These are phyloP conservation scores for Phenganax subtilis DNA, from an alignment of 92 coral and sea anemone species.

Conservation along the genomic window DNA sequence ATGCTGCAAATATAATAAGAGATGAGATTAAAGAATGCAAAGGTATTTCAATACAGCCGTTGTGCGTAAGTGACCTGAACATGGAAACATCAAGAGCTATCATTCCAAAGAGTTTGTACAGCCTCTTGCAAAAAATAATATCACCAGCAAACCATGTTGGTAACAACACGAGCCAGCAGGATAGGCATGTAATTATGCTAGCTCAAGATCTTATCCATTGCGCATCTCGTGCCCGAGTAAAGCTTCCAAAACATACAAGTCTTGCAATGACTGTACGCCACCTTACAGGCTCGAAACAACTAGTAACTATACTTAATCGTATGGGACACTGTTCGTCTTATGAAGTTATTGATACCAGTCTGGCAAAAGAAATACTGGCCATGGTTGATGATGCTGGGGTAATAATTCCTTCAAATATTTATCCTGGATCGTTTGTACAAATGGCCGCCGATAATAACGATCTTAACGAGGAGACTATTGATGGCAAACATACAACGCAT, in stretches of 20 bases:
- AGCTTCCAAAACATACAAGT: neutral
- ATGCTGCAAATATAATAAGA: neutral
- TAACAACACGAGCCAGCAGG: conserved; percentile 34
- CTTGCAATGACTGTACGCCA: conserved; percentile 13
- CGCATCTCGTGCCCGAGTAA: conserved; percentile 13
- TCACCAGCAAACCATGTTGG: neutral
- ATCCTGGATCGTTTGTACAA: conserved; percentile 45
- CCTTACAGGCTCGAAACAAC: conserved; percentile 6
- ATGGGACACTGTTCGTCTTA: conserved; percentile 31
- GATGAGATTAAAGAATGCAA: conserved; percentile 6
- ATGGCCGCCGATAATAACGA: conserved; percentile 50
- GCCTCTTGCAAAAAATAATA: neutral
- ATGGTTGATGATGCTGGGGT: conserved; percentile 24
- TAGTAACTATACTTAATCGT: conserved; percentile 4
- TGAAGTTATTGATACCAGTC: conserved; percentile 36
- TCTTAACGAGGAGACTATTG: conserved; percentile 48
- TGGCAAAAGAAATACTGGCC: conserved; percentile 34
- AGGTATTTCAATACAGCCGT: neutral
- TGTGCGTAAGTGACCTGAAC: neutral
- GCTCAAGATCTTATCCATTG: conserved; percentile 49
- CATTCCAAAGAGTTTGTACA: neutral
- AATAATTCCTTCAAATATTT: conserved; percentile 45
- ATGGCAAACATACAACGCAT: conserved; percentile 51
- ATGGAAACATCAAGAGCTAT: neutral
- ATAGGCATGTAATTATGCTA: conserved; percentile 42